These are phyloP conservation scores for Peromyscus nudipes DNA, from an alignment of 2,797 vertebrate species.

Conservation along the genomic window DNA sequence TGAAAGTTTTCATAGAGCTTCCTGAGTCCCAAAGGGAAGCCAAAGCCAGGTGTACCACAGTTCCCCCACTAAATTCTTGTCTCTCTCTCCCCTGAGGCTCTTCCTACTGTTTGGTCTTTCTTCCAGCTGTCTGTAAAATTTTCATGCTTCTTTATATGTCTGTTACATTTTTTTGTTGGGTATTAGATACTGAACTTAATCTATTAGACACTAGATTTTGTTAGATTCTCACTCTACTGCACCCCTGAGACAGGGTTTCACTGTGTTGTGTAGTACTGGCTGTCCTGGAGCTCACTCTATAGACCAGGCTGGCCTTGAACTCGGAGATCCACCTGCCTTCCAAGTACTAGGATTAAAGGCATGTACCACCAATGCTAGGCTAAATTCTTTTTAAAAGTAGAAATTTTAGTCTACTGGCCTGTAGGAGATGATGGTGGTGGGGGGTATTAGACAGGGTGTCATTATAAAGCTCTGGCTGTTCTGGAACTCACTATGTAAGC, in stretches of 20 bases:
- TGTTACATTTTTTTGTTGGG: constrained; percentile 10
- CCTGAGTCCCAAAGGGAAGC: not conserved
- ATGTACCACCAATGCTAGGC: not conserved
- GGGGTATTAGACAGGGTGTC: not conserved
- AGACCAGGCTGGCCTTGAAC: not conserved
- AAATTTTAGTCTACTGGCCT: not conserved
- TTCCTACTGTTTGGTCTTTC: constrained; percentile 14
- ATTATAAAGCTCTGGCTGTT: not conserved
- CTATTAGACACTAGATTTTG: not conserved
- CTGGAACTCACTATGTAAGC: not conserved
- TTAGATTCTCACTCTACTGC: not conserved
- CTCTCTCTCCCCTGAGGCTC: not conserved
- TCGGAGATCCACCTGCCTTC: not conserved
- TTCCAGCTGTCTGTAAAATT: not conserved
- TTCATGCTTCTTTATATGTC: constrained; percentile 1
- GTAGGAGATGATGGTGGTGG: not conserved
- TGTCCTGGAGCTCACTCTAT: not conserved
- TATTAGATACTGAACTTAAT: not conserved
- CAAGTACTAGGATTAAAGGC: not conserved
- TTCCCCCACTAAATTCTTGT: not conserved
- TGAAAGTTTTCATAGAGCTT: not conserved
- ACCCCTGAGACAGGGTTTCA: not conserved
- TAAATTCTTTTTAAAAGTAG: not conserved
- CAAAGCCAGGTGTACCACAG: not conserved
- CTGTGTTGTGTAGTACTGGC: not conserved